Evolutionary conservation across 1,140 invertebrate species (phyloP), one percentile per base, ranked within the genome.

Genomic region (Aphidius ervi): DNA sequence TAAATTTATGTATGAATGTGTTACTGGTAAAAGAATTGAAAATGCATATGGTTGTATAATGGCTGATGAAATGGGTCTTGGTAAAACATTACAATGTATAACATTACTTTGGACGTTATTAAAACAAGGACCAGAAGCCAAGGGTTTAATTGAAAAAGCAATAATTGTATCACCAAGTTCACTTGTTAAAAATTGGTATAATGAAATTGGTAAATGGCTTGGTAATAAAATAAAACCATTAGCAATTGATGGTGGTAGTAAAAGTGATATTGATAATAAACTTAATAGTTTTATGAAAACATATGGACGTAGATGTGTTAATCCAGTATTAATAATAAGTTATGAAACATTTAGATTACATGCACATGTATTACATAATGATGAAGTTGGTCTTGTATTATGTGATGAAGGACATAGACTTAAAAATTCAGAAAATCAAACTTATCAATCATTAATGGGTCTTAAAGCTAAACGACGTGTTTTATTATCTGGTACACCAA

Each of bases 1-100:
- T 0, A 96, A 97, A 73, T 99, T 99, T 77, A 98, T 99, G 95
- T 99, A 98, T 75, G 95, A 99, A 74, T 99, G 97, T 84, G 95
- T 99, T 2, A 98, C 93, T 42, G 98, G 97, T 10, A 81, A 84
- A 61, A 87, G 93, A 70, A 97, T 98, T 63, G 89, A 92, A 63
- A 83, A 87, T 67, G 91, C 89, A 62, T 92, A 86, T 82, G 96
- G 97, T 4, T 98, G 96, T 70, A 98, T 99, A 46, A 98, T 99
- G 96, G 96, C 96, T 40, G 96, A 99, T 82, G 96, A 98, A 86
- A 98, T 99, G 96, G 95, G 92, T 66, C 71, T 87, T 45, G 97
- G 97, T 2, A 99, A 99, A 78, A 99, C 98, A 7, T 79, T 99
- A 8, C 98, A 99, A 75, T 99, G 97, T 76, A 98, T 99, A 63